Percentiles rank a stretch among this genome's conserved stretches.
Conservation (phyloP, 2,113 vertebrate species). For the Agelaius tricolor region DNA sequence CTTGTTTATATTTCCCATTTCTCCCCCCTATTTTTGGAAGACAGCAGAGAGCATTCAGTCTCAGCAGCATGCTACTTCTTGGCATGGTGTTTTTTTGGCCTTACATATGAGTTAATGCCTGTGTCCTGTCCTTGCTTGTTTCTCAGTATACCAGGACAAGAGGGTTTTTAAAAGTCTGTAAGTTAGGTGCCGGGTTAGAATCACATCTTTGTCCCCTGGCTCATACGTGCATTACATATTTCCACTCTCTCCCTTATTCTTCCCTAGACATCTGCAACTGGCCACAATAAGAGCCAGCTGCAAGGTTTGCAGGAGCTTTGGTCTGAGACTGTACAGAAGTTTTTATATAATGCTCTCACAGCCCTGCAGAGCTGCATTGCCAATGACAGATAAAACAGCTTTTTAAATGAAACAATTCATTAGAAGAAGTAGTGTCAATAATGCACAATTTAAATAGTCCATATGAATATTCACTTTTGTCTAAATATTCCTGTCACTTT, state of each 20-base stretch:
- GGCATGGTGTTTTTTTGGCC: not conserved
- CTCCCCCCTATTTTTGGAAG: not conserved
- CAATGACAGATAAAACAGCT: not conserved
- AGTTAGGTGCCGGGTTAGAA: not conserved
- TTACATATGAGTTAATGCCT: not conserved
- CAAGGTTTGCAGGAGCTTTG: not conserved
- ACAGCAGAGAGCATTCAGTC: not conserved
- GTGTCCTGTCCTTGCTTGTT: not conserved
- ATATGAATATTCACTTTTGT: not conserved
- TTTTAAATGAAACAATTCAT: not conserved
- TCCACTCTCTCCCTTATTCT: not conserved
- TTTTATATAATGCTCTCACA: not conserved
- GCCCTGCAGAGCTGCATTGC: not conserved
- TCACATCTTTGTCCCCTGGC: not conserved
- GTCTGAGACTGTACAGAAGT: not conserved
- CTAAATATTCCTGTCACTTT: not conserved
- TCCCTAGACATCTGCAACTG: not conserved
- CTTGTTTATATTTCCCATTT: not conserved
- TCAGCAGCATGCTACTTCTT: not conserved
- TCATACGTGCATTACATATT: fast-evolving
- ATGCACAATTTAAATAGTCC: not conserved
- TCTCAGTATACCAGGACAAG: not conserved
- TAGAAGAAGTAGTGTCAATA: not conserved
- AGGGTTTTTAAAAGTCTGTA: not conserved
- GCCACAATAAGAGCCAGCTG: not conserved